These are phyloP conservation scores for Cataglyphis altisquamis DNA, from an alignment of 2,888 invertebrate genomes.

Conservation along the genomic window DNA sequence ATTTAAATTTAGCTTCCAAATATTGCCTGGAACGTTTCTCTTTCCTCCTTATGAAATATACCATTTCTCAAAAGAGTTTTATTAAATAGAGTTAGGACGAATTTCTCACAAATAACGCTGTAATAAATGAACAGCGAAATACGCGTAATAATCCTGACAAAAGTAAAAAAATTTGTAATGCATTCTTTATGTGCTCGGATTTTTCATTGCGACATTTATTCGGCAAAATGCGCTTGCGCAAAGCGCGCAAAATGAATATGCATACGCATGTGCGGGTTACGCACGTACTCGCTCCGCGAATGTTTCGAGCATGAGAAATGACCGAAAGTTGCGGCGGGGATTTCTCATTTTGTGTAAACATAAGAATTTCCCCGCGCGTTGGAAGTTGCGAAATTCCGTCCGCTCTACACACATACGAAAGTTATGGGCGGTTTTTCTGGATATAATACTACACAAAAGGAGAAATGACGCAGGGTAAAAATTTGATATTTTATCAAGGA, in stretches of 20 bases:
- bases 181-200: conserved; percentile 24
- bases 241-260: conserved; percentile 48
- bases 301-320: conserved; percentile 52
- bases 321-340: conserved; percentile 3
- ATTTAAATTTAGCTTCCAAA: not conserved
- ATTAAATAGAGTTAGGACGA: not conserved
- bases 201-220: conserved; percentile 44
- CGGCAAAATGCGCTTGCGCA: conserved; percentile 39
- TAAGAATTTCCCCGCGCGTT: conserved; percentile 32
- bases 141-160: not conserved
- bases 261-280: conserved; percentile 35
- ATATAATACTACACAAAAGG: not conserved
- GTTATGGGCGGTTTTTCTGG: conserved; percentile 30
- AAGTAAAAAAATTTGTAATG: not conserved
- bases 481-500: conserved; percentile 23
- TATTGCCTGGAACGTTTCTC: not conserved
- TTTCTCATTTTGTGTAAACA: conserved; percentile 51
- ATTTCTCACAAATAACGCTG: not conserved
- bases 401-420: conserved; percentile 18
- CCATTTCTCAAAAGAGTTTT: not conserved
- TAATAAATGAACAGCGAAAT: conserved; percentile 27
- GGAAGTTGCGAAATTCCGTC: conserved; percentile 34
- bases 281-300: conserved; percentile 35
- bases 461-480: conserved; percentile 21
- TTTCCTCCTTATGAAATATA: not conserved